Percentiles rank a stretch among this genome's conserved stretches.
Evolutionary conservation across 2,797 vertebrate species (phyloP).

Genomic region (Scolopax bukidnonensis): DNA sequence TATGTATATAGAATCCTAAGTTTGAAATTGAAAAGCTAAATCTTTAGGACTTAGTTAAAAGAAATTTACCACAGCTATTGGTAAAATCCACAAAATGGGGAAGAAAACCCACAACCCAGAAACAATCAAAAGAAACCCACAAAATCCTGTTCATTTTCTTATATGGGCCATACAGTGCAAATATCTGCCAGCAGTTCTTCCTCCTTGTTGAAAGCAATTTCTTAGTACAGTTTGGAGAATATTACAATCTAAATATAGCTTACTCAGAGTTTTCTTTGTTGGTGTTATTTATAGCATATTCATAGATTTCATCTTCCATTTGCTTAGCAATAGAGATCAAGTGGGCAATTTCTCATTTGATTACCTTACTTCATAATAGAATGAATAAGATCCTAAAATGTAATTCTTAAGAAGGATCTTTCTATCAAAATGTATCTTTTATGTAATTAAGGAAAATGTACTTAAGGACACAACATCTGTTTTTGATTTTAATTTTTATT

Average conservation of each 20-base stretch:
- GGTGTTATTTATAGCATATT: conserved; percentile 17
- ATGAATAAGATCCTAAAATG: neutral
- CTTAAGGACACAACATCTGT: neutral
- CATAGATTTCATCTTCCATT: conserved; percentile 27
- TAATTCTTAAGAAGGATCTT: neutral
- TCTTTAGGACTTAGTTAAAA: conserved; percentile 14
- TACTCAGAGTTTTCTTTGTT: neutral
- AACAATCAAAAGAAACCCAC: neutral
- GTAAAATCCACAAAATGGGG: neutral
- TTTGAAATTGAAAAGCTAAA: conserved; percentile 3
- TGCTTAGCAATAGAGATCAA: conserved; percentile 25
- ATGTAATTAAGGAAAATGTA: neutral
- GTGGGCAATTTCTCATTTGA: conserved; percentile 12
- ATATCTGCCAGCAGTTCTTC: conserved; percentile 32
- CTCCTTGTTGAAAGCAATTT: conserved; percentile 29
- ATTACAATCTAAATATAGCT: neutral
- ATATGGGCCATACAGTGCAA: conserved; percentile 4
- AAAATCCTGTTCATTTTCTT: conserved; percentile 10
- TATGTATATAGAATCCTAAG: conserved; percentile 72
- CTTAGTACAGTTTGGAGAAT: neutral
- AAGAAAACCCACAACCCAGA: neutral
- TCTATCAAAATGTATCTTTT: neutral
- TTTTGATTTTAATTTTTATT: conserved; percentile 30
- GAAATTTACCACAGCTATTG: neutral
- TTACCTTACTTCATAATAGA: neutral